Percentiles rank a stretch among this genome's conserved stretches.
These are phyloP conservation scores for Pristionchus exspectatus DNA, from an alignment of 2,888 invertebrate genomes.

Conservation along the genomic window DNA sequence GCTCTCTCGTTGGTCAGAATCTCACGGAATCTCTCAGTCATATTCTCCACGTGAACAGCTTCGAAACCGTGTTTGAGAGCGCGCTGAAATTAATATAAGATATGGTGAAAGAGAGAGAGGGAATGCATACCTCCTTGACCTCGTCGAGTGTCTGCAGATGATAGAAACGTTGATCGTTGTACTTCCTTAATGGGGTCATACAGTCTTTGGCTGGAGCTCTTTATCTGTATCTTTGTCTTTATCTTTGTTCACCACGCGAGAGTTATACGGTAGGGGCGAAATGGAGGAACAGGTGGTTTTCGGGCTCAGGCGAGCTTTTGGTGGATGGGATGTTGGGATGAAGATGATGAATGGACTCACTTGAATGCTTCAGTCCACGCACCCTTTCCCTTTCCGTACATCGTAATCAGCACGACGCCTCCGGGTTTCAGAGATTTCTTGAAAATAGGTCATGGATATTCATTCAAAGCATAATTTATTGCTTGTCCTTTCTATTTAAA, in stretches of 20 bases:
- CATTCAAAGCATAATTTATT: not conserved
- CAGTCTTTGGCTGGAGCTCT: too few relatives aligned
- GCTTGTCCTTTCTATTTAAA: not conserved
- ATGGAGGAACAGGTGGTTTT: too few relatives aligned
- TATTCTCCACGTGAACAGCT: slow-evolving; percentile 81
- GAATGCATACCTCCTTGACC: slow-evolving; percentile 80
- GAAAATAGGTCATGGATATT: slow-evolving; percentile 10
- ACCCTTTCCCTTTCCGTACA: slow-evolving; percentile 82
- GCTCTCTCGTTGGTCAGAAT: slow-evolving; percentile 81
- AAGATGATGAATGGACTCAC: slow-evolving; percentile 56
- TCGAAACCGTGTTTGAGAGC: slow-evolving; percentile 81
- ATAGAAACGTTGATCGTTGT: slow-evolving; percentile 82
- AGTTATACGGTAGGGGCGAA: too few relatives aligned
- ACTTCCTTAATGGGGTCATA: slow-evolving; percentile 78
- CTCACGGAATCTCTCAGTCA: slow-evolving; percentile 81
- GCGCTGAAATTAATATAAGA: slow-evolving; percentile 73
- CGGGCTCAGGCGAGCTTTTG: too few relatives aligned
- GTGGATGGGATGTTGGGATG: too few relatives aligned
- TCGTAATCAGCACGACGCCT: slow-evolving; percentile 82
- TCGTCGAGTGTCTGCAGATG: slow-evolving; percentile 79
- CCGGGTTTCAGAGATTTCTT: slow-evolving; percentile 82
- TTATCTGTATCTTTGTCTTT: too few relatives aligned
- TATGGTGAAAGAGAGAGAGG: not conserved
- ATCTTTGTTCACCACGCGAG: too few relatives aligned
- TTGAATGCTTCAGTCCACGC: slow-evolving; percentile 79